Evolutionary conservation across 1,140 invertebrate species (phyloP).

Genomic region (Hestina assimilis): DNA sequence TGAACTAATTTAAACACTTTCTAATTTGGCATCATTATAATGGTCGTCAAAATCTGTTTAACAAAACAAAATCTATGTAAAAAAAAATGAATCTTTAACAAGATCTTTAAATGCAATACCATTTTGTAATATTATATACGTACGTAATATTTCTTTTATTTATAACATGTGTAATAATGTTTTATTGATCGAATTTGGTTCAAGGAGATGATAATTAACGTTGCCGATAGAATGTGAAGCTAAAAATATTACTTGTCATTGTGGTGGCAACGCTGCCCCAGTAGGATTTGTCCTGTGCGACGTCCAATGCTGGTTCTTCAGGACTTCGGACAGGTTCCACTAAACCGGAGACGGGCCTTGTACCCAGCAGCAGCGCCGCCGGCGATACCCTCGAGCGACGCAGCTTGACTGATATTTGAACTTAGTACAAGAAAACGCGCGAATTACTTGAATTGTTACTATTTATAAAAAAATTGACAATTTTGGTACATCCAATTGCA

Average conservation of each 20-base stretch:
- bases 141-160: no score
- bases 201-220: not conserved
- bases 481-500: not conserved
- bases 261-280: conserved; percentile 66
- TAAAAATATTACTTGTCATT: conserved; percentile 53
- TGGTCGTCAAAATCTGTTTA: not conserved
- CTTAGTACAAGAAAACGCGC: conserved; percentile 1
- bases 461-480: not conserved
- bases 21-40: no score
- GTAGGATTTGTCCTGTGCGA: conserved; percentile 73
- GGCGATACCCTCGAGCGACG: conserved; percentile 66
- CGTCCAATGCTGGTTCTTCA: conserved; percentile 73
- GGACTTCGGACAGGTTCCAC: conserved; percentile 66
- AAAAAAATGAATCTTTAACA: not conserved
- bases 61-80: not conserved
- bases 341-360: conserved; percentile 67
- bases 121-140: not conserved
- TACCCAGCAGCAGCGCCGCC: conserved; percentile 69
- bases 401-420: conserved; percentile 50
- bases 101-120: not conserved
- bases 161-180: not conserved
- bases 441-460: not conserved
- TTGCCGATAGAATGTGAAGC: not conserved
- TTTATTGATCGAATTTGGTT: not conserved
- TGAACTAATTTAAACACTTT: no score